Evolutionary conservation across 2,888 invertebrate genomes (phyloP).

Genomic region (Panopea generosa): DNA sequence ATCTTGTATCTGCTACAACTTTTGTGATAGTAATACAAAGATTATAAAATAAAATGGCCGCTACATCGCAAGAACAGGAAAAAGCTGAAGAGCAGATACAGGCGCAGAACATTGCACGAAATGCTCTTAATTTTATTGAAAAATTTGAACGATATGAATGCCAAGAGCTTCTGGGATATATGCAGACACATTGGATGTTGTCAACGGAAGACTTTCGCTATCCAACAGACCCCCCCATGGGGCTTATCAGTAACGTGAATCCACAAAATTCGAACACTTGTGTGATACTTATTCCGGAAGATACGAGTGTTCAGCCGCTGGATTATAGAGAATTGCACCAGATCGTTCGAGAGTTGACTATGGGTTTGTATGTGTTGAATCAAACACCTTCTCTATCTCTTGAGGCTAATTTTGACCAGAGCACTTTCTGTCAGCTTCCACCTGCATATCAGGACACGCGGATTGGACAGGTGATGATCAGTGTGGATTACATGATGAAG

Average conservation of each 20-base stretch:
- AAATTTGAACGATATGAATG: conserved; percentile 83
- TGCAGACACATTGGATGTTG: conserved; percentile 82
- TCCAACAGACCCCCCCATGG: conserved; percentile 83
- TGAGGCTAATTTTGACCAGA: conserved; percentile 84
- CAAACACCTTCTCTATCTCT: conserved; percentile 83
- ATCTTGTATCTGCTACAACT: no score
- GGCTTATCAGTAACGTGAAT: conserved; percentile 78
- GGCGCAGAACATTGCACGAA: conserved; percentile 56
- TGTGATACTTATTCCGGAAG: conserved; percentile 77
- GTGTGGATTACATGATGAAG: conserved; percentile 85
- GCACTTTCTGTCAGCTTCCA: conserved; percentile 83
- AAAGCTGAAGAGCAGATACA: conserved; percentile 58
- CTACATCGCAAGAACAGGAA: conserved; percentile 24
- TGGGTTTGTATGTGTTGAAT: conserved; percentile 84
- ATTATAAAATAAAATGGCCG: conserved; percentile 23
- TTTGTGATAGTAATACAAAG: no score
- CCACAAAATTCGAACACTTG: conserved; percentile 72
- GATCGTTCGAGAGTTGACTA: conserved; percentile 83
- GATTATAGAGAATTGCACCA: conserved; percentile 84
- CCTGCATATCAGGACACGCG: conserved; percentile 83
- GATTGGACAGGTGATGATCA: conserved; percentile 83
- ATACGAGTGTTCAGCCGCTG: conserved; percentile 63
- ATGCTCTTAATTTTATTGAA: conserved; percentile 78
- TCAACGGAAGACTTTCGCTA: conserved; percentile 82
- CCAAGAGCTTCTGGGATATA: conserved; percentile 82